Conservation (phyloP, 1,140 invertebrate species). For the fruit fly (Drosophila melanogaster) region Release_6_plus_ISO1_MT NT_037436.4:17491501-17492000, state of each 20-base stretch:
- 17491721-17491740: constrained; percentile 23
- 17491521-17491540: constrained; percentile 23
- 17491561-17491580: constrained; percentile 15
- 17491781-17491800: constrained; percentile 55
- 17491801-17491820: constrained; percentile 73
- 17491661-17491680: constrained; percentile 48
- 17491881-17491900: constrained; percentile 40
- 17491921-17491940: neutral
- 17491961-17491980: constrained; percentile 67
- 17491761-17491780: constrained; percentile 30
- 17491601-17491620: neutral
- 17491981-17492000: constrained; percentile 66
- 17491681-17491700: constrained; percentile 26
- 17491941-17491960: constrained; percentile 16
- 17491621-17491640: constrained; percentile 25
- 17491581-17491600: constrained; percentile 7
- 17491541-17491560: constrained; percentile 40
- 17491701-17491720: constrained; percentile 46
- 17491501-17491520: constrained; percentile 21
- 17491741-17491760: neutral
- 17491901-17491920: constrained; percentile 20
- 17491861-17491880: constrained; percentile 3
- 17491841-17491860: constrained; percentile 52
- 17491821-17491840: constrained; percentile 31
- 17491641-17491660: constrained; percentile 44